These are phyloP conservation scores for Gonocerus acuteangulatus DNA, from an alignment of 2,888 invertebrate species.

Conservation along the genomic window DNA sequence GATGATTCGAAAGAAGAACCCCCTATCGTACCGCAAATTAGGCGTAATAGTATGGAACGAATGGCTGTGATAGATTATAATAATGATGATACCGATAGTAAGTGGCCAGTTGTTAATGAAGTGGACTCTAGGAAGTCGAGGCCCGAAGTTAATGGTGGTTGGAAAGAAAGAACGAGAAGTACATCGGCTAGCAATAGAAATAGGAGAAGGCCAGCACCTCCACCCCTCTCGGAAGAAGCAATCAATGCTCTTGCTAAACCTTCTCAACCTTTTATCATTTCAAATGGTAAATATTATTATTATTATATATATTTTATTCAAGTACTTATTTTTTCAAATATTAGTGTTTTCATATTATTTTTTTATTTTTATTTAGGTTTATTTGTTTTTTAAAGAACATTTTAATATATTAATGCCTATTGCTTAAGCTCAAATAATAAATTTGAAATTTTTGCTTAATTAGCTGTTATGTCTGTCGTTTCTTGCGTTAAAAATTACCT, in stretches of 20 bases:
- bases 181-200: slow-evolving; percentile 40
- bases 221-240: slow-evolving; percentile 38
- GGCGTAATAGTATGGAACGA: slow-evolving; percentile 23
- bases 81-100: slow-evolving; percentile 11
- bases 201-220: slow-evolving; percentile 39
- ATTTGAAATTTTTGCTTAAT: too few relatives aligned
- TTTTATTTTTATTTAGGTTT: too few relatives aligned
- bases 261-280: slow-evolving; percentile 15
- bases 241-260: slow-evolving; percentile 36
- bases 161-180: slow-evolving; percentile 36
- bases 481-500: too few relatives aligned
- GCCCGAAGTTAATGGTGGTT: slow-evolving; percentile 27
- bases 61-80: slow-evolving; percentile 20
- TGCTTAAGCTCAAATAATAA: too few relatives aligned
- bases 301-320: background rate
- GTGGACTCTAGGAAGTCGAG: background rate
- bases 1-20: slow-evolving; percentile 11
- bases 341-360: too few relatives aligned
- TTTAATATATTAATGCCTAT: too few relatives aligned
- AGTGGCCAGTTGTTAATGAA: background rate
- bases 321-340: too few relatives aligned
- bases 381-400: too few relatives aligned
- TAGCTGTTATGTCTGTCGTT: too few relatives aligned
- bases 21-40: slow-evolving; percentile 32
- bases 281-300: slow-evolving; percentile 7